Evolutionary conservation across 2,888 invertebrate species (phyloP), one percentile per base, ranked within the genome.

Genomic region (Dryadula phaetusa): DNA sequence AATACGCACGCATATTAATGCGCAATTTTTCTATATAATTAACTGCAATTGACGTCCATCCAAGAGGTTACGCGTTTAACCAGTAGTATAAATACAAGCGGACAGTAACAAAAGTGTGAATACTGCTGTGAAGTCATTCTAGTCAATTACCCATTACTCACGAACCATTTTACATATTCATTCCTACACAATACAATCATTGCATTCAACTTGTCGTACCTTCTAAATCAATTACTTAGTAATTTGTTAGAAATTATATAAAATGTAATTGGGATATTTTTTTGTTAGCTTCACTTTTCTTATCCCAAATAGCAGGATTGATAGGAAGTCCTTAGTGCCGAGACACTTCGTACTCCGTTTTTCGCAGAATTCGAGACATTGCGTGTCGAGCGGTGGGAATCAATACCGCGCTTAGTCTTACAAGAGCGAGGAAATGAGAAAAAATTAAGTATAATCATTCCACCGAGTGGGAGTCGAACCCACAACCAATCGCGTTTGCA

Each of bases 111-210:
- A 49, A 47, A 47, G 16, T 20, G 44, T 34, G 61, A 47, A 47
- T 56, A 56, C 34, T 56, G 56, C 16, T 52, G 49, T 52, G 16
- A 52, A 52, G 49, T 52, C 49, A 37, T 20, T 54, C 20, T 28
- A 62, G 54, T 42, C 53, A 34, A 63, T 53, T 42, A 42, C 52
- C 37, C 54, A 56, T 64, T 56, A 64, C 34, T 64, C 42, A 63
- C 37, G 52, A 53, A 20, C 32, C 53, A 44, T 63, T 63, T 63
- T 63, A 53, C 62, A 20, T 25, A 52, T 37, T 62, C 37, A 40
- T 37, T 47, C 7, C 22, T 40, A 53, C 42, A 63, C 53, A 63
- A 63, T 40, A 53, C 53, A 63, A 63, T 63, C 28, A 63, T 63
- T 42, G 16, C 10, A 63, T 54, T 54, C 32, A 54, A 63, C 22